A percentile compares a stretch with the other conserved stretches of the same genome.
Conservation (phyloP, 2,888 invertebrate species). For the Aphidius colemani region DNA sequence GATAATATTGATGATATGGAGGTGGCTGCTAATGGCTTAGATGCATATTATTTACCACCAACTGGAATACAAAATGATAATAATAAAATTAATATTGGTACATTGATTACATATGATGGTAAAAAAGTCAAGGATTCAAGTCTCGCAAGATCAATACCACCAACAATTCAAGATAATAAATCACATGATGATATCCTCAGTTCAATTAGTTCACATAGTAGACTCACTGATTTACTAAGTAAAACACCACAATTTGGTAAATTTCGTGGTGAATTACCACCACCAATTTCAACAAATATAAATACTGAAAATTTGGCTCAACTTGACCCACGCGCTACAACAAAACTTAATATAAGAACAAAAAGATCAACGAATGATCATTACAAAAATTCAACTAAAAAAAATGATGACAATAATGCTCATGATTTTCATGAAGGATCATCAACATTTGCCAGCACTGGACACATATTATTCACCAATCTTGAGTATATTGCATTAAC, state of each 20-base stretch:
- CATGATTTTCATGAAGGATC: constrained; percentile 29
- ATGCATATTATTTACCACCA: constrained; percentile 77
- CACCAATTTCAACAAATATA: constrained; percentile 62
- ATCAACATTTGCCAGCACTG: constrained; percentile 40
- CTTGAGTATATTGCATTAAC: constrained; percentile 48
- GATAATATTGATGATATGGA: constrained; percentile 65
- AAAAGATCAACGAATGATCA: constrained; percentile 40
- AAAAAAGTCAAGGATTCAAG: constrained; percentile 72
- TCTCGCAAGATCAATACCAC: constrained; percentile 65
- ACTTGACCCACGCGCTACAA: constrained; percentile 30
- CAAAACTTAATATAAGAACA: constrained; percentile 53
- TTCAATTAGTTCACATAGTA: background rate
- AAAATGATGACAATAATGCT: constrained; percentile 29
- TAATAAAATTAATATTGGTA: constrained; percentile 56
- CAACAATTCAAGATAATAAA: constrained; percentile 49
- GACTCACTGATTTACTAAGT: constrained; percentile 66
- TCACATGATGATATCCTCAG: background rate
- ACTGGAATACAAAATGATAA: constrained; percentile 45
- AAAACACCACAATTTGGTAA: constrained; percentile 74
- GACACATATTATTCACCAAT: constrained; percentile 46
- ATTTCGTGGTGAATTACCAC: constrained; percentile 76
- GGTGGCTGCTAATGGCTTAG: constrained; percentile 73
- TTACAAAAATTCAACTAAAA: constrained; percentile 19
- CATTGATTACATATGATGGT: constrained; percentile 77
- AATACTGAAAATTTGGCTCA: constrained; percentile 47